Conservation (phyloP, 2,888 invertebrate genomes). For the Antheraea yamamai region DNA sequence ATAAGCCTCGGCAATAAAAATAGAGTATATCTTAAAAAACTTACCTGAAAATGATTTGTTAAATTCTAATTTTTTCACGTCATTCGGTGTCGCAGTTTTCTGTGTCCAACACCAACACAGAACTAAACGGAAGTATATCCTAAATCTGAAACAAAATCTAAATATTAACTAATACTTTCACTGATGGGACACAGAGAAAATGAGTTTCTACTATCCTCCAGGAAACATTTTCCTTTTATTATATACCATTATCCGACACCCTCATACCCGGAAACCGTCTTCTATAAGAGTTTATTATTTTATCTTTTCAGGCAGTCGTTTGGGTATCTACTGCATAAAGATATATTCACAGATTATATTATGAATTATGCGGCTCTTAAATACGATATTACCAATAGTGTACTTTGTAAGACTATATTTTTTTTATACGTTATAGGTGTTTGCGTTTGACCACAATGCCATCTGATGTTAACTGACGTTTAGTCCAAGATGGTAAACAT, state of each 20-base stretch:
- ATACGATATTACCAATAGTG: not conserved
- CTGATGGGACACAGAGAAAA: not conserved
- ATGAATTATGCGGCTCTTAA: not conserved
- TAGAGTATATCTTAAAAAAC: no score
- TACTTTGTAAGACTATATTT: no score
- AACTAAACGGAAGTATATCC: slow-evolving; percentile 85
- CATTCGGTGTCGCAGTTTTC: slow-evolving; percentile 58
- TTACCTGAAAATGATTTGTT: slow-evolving; percentile 75
- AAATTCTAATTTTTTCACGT: slow-evolving; percentile 68
- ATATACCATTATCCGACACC: not conserved
- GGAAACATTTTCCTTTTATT: not conserved
- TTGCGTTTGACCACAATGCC: no score
- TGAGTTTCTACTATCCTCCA: not conserved
- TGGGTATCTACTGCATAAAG: not conserved
- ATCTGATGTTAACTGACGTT: no score
- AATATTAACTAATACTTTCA: not conserved
- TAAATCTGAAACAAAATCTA: slow-evolving; percentile 77
- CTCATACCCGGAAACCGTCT: not conserved
- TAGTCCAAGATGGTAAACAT: no score
- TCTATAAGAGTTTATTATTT: not conserved
- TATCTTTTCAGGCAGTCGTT: not conserved
- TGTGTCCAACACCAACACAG: slow-evolving; percentile 82
- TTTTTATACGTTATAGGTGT: no score
- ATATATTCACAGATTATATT: not conserved
- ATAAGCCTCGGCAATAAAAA: no score